Base-by-base conservation (phyloP, 2,888 invertebrate genomes). In the Branchinecta sandiegonensis region DNA sequence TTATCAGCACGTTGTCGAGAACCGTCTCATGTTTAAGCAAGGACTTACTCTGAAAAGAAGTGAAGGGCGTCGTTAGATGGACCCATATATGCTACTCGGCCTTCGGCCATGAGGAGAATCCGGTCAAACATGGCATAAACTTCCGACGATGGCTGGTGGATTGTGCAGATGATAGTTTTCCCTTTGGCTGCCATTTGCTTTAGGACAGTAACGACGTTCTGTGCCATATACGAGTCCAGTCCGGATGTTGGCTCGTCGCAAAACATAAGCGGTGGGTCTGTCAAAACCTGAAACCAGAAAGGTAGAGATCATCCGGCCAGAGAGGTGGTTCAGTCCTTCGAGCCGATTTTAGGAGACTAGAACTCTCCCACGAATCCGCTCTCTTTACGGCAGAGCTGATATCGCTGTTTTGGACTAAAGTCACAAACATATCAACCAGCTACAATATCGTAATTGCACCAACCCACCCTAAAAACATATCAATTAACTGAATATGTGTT, bases 171-270 rank as follows among this genome's bases (percentile, higher is more conserved):
- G 48, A 80, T 76, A 1, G 79, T 79, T 73, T 78, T 77, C 2
- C 80, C 78, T 69, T 76, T 75, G 7, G 73, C 69, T 6, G 80
- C 78, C 69, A 73, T 69, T 12, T 69, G 66, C 47, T 69, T 70
- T 37, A 73, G 66, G 9, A 48, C 69, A 17, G 63, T 56, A 17
- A 56, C 63, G 5, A 82, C 78, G 70, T 75, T 78, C 71, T 78
- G 77, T 8, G 82, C 81, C 81, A 81, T 81, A 73, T 76, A 81
- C 0, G 80, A 79, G 73, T 82, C 82, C 46, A 82, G 74, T 46
- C 82, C 80, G 8, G 80, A 80, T 0, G 81, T 82, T 0, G 81
- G 81, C 72, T 82, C 81, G 71, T 82, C 81, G 73, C 80, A 80
- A 73, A 82, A 82, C 72, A 82, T 74, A 48, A 82, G 72, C 6